A percentile compares a stretch with the other conserved stretches of the same genome.
Conservation (phyloP, 2,888 invertebrate species). For the Ennomos fuscantarius region DNA sequence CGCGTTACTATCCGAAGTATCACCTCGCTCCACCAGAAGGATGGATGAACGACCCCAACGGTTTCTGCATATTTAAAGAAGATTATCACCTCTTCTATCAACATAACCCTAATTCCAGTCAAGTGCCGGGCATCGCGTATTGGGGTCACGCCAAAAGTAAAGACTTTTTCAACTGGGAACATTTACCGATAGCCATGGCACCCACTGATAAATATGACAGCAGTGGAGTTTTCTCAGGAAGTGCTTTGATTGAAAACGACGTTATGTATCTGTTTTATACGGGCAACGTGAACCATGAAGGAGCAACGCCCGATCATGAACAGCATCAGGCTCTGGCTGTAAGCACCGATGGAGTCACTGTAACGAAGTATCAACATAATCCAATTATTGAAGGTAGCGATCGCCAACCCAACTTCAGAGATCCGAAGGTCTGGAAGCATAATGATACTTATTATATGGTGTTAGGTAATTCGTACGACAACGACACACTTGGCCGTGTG, state of each 20-base stretch:
- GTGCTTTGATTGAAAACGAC: slow-evolving; percentile 66
- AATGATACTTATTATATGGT: slow-evolving; percentile 69
- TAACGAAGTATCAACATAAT: slow-evolving; percentile 63
- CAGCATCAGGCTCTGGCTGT: slow-evolving; percentile 66
- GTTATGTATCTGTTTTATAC: slow-evolving; percentile 71
- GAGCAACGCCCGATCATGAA: slow-evolving; percentile 54
- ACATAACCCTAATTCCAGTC: slow-evolving; percentile 69
- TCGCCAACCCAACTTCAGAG: slow-evolving; percentile 71
- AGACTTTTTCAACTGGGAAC: slow-evolving; percentile 77
- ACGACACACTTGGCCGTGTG: slow-evolving; percentile 58
- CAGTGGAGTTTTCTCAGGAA: slow-evolving; percentile 77
- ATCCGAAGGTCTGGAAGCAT: slow-evolving; percentile 80
- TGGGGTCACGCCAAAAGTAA: slow-evolving; percentile 82
- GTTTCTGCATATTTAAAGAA: slow-evolving; percentile 66
- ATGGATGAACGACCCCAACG: slow-evolving; percentile 86
- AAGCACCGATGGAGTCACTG: slow-evolving; percentile 63
- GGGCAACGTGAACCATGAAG: slow-evolving; percentile 62
- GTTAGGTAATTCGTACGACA: slow-evolving; percentile 68
- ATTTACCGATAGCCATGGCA: slow-evolving; percentile 73
- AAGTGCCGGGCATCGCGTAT: slow-evolving; percentile 64
- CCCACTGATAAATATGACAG: slow-evolving; percentile 71
- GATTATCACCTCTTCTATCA: slow-evolving; percentile 82
- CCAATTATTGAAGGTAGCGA: slow-evolving; percentile 62
- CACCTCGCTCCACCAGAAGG: slow-evolving; percentile 67
- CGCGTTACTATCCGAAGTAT: slow-evolving; percentile 60